These are phyloP conservation scores for Regulus satrapa DNA, from an alignment of 2,113 vertebrate genomes.

Conservation along the genomic window DNA sequence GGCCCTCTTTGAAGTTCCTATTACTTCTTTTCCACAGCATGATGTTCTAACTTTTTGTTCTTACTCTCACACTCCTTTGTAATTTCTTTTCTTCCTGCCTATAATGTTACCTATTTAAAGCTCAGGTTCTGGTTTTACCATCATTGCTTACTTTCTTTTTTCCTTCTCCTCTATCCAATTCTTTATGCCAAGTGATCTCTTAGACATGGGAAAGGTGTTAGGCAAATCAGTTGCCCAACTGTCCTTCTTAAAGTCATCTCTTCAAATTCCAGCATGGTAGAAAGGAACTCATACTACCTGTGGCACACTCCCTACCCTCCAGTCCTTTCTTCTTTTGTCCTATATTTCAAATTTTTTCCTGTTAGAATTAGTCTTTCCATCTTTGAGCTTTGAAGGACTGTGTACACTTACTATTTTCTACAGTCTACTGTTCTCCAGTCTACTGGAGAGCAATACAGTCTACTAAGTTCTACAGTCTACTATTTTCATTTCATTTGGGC, in stretches of 20 bases:
- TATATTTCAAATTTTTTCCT: not conserved
- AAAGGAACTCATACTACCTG: not conserved
- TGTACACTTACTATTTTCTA: not conserved
- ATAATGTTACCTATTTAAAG: not conserved
- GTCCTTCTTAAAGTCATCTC: not conserved
- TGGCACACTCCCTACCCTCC: fast-evolving
- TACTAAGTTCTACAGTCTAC: too few species aligned
- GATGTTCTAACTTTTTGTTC: not conserved
- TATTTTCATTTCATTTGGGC: not conserved
- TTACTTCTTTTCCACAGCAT: not conserved
- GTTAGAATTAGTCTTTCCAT: not conserved
- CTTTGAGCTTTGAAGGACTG: not conserved
- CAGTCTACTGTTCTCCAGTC: too few species aligned
- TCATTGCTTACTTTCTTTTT: not conserved
- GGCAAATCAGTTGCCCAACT: not conserved
- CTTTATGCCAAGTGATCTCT: not conserved
- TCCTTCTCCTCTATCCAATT: not conserved
- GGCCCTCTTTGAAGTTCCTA: not conserved
- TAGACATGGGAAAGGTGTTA: not conserved
- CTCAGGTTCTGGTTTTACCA: not conserved
- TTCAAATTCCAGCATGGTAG: not conserved
- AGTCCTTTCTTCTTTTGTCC: not conserved
- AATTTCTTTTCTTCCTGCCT: not conserved
- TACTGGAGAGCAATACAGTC: too few species aligned
- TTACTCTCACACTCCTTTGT: not conserved